A percentile compares a stretch with the other conserved stretches of the same genome.
Evolutionary conservation across 2,888 invertebrate species (phyloP).

Genomic region (Zaprionus lineosus): DNA sequence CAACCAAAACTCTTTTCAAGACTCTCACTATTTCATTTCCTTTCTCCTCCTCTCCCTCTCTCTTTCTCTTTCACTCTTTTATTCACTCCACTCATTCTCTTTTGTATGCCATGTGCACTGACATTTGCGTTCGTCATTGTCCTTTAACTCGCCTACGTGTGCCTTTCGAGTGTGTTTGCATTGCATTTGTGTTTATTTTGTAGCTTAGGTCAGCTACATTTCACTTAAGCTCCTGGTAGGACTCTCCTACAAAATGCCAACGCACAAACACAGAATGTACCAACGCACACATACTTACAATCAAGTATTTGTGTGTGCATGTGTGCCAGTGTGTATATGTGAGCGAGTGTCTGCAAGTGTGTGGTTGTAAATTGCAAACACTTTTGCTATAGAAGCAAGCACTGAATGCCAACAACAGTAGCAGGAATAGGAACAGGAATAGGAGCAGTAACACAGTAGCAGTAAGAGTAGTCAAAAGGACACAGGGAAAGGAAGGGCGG

Average conservation of each 20-base stretch:
- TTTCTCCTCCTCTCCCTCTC: background rate
- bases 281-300: conserved; percentile 9
- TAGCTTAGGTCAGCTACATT: conserved; percentile 81
- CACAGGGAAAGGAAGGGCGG: too few relatives aligned
- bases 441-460: too few relatives aligned
- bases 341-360: conserved; percentile 38
- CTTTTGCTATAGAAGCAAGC: conserved; percentile 62
- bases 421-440: conserved; percentile 16
- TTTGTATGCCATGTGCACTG: conserved; percentile 33
- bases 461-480: conserved; percentile 8
- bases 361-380: conserved; percentile 75
- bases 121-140: conserved; percentile 53
- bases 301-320: conserved; percentile 4
- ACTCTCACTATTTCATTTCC: background rate
- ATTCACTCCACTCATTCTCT: conserved; percentile 6
- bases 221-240: conserved; percentile 71
- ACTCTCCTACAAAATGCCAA: conserved; percentile 55
- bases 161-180: conserved; percentile 18
- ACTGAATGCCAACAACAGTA: conserved; percentile 47
- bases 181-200: conserved; percentile 71
- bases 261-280: conserved; percentile 50
- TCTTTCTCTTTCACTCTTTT: background rate
- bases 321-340: conserved; percentile 8
- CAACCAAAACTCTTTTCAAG: too few relatives aligned
- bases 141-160: conserved; percentile 24